A percentile compares a stretch with the other conserved stretches of the same genome.
Conservation (phyloP, 2,113 vertebrate genomes). For the Polypterus senegalus region DNA sequence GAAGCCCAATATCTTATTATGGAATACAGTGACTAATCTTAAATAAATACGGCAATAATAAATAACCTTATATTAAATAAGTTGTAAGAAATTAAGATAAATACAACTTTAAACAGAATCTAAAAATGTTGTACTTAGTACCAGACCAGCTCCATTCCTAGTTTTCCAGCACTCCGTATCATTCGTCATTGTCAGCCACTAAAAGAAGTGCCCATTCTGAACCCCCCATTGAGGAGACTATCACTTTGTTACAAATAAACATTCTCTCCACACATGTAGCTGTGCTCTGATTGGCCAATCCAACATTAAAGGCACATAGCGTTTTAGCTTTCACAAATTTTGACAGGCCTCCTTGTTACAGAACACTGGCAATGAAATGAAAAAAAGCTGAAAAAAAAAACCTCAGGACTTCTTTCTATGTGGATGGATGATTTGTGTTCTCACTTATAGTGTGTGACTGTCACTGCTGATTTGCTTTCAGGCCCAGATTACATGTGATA, state of each 20-base stretch:
- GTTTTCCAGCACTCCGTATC: slow-evolving; percentile 39
- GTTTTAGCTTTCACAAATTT: slow-evolving; percentile 40
- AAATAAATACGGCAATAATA: too few species aligned
- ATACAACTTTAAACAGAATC: too few species aligned
- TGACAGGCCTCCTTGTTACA: slow-evolving; percentile 44
- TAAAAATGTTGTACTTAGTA: too few species aligned
- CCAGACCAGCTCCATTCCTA: background rate
- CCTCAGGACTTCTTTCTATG: slow-evolving; percentile 30
- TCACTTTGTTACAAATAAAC: slow-evolving; percentile 38
- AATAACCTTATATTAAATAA: too few species aligned
- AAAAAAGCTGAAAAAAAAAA: slow-evolving; percentile 24
- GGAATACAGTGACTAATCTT: too few species aligned
- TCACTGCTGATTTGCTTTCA: slow-evolving; percentile 62
- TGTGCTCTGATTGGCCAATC: slow-evolving; percentile 28
- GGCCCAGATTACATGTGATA: slow-evolving; percentile 65
- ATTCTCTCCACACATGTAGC: slow-evolving; percentile 23
- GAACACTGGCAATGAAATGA: slow-evolving; percentile 23
- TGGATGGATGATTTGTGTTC: slow-evolving; percentile 49
- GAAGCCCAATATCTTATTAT: too few species aligned
- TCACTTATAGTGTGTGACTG: slow-evolving; percentile 48
- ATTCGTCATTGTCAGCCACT: slow-evolving; percentile 30
- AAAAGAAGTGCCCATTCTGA: slow-evolving; percentile 21
- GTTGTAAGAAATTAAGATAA: too few species aligned
- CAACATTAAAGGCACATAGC: slow-evolving; percentile 58
- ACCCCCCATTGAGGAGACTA: slow-evolving; percentile 27